A percentile compares a stretch with the other conserved stretches of the same genome.
Conservation (phyloP, 2,888 invertebrate genomes). For the Notodonta dromedarius region DNA sequence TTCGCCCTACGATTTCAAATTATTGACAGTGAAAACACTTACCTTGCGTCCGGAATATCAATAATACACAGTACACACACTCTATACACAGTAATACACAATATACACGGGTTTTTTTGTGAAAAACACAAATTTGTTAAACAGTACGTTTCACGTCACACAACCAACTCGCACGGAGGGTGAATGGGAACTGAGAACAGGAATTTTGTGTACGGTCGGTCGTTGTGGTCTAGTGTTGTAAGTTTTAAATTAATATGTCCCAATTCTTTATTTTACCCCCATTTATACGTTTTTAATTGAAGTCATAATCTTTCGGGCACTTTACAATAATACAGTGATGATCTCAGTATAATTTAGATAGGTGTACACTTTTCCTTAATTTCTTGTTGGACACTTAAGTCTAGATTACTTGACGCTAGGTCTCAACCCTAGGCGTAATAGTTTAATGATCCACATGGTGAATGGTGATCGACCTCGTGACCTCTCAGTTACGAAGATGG, state of each 20-base stretch:
- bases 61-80: conserved; percentile 32
- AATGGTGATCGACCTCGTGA: too few relatives aligned
- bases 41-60: conserved; percentile 17
- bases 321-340: background rate
- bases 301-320: background rate
- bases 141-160: conserved; percentile 6
- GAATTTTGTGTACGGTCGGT: conserved; percentile 9
- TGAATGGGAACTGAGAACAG: conserved; percentile 27
- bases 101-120: conserved; percentile 2
- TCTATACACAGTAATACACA: conserved; percentile 37
- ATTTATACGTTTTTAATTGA: background rate
- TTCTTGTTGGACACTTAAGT: too few relatives aligned
- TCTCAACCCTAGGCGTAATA: too few relatives aligned
- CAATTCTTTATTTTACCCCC: conserved; percentile 4
- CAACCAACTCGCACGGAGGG: conserved; percentile 21
- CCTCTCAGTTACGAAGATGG: too few relatives aligned
- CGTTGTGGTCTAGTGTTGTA: conserved; percentile 28
- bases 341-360: too few relatives aligned
- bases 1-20: background rate
- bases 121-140: background rate
- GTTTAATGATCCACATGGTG: too few relatives aligned
- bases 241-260: conserved; percentile 29
- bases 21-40: conserved; percentile 13
- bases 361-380: too few relatives aligned
- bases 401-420: too few relatives aligned